Evolutionary conservation across 2,113 vertebrate species (phyloP).

Genomic region (Stegostoma tigrinum): DNA sequence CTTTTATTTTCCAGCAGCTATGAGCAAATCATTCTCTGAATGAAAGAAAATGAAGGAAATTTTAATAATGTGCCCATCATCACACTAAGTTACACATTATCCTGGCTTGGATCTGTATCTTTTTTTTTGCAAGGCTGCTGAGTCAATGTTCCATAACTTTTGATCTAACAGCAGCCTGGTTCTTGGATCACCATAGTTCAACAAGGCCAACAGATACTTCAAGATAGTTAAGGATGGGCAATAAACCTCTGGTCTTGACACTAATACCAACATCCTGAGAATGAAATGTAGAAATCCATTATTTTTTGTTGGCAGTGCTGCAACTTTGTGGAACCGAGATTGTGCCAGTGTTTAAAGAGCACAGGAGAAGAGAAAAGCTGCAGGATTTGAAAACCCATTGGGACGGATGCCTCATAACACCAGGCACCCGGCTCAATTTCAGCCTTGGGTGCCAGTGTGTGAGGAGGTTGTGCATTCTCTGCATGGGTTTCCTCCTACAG

Average conservation of each 20-base stretch:
- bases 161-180: background rate
- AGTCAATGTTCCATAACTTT: background rate
- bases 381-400: background rate
- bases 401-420: background rate
- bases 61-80: background rate
- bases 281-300: background rate
- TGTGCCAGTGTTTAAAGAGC: background rate
- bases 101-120: background rate
- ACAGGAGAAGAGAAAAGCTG: background rate
- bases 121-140: no score
- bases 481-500: no score
- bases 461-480: no score
- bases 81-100: background rate
- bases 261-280: background rate
- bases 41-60: background rate
- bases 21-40: no score
- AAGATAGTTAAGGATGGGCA: background rate
- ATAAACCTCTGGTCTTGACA: background rate
- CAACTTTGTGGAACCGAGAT: background rate
- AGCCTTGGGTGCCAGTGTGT: no score
- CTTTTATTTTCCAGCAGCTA: background rate
- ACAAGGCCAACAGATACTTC: background rate
- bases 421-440: no score
- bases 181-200: background rate
- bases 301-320: background rate